Evolutionary conservation across 2,888 invertebrate genomes (phyloP), one percentile per base, ranked within the genome.

Genomic region (Hemaris fuciformis): DNA sequence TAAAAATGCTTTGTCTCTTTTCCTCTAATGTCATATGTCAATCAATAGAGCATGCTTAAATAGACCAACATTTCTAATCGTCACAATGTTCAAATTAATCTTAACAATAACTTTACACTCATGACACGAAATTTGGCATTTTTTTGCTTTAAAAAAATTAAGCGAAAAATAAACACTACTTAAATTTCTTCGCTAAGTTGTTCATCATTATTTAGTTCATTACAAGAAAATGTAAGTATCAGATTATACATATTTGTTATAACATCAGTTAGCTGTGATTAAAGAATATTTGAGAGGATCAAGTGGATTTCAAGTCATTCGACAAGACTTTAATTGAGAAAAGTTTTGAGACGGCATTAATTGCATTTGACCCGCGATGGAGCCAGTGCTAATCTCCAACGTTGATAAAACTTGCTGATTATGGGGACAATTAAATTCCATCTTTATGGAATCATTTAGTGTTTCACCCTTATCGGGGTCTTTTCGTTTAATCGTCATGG

Each of bases 341-440:
- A 84, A 85, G 71, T 82, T 84, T 62, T 67, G 67, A 76, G 80
- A 74, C 79, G 75, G 75, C 82, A 84, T 78, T 81, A 85, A 86
- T 86, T 84, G 78, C 77, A 82, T 82, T 76, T 69, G 69, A 78
- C 75, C 72, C 75, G 38, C 79, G 79, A 76, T 67, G 70, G 72
- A 70, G 63, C 65, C 65, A 31, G 56, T 8, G 48, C 15, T 15
- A 31, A 53, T 27, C 27, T 20, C 8, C 38, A 38, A 15, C 15
- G 27, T 31, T 18, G 18, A 31, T 31, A 31, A 53, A 53, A 15
- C 27, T 25, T n/a, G 46, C 53, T 31, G 53, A 53, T 48, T 31
- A 53, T 10, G 53, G 27, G 53, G 53, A 15, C 31, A 53, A 20
- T 53, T 53, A 53, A 53, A 27, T 31, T 5, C 31, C 46, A 46